These are phyloP conservation scores for Pomacea maculata DNA, from an alignment of 1,140 invertebrate genomes.

Conservation along the genomic window DNA sequence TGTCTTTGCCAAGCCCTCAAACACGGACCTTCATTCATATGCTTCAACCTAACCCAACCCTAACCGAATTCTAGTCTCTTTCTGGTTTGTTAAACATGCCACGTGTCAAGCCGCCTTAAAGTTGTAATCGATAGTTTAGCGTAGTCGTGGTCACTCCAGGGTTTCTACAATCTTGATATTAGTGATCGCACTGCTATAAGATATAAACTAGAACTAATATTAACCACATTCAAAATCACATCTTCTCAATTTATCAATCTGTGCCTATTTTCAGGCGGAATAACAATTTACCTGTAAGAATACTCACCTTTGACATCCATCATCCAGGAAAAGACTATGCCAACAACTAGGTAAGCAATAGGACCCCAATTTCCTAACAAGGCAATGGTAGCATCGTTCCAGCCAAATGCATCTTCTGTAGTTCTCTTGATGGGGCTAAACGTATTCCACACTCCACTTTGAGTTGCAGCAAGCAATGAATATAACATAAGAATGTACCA, in stretches of 20 bases:
- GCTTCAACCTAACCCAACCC: too few species aligned
- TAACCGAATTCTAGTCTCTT: too few species aligned
- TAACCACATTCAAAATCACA: too few species aligned
- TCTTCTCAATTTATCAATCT: too few species aligned
- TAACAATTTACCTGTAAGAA: too few species aligned
- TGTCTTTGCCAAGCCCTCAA: not conserved
- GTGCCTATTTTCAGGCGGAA: too few species aligned
- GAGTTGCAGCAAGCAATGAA: constrained; percentile 21
- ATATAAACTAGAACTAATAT: not conserved
- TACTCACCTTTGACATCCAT: constrained; percentile 46
- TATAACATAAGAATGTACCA: constrained; percentile 38
- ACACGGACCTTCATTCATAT: too few species aligned
- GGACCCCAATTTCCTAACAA: constrained; percentile 69
- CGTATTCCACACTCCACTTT: constrained; percentile 65
- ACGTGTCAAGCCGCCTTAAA: too few species aligned
- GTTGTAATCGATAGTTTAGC: too few species aligned
- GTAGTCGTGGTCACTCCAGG: too few species aligned
- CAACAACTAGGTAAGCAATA: constrained; percentile 65
- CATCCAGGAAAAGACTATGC: constrained; percentile 66
- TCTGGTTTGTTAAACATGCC: too few species aligned
- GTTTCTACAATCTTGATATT: too few species aligned
- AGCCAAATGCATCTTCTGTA: constrained; percentile 64
- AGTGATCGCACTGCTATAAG: not conserved
- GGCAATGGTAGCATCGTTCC: constrained; percentile 65
- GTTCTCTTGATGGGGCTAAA: constrained; percentile 67